Conservation (phyloP, 2,888 invertebrate species). For the Gryllus longicercus region DNA sequence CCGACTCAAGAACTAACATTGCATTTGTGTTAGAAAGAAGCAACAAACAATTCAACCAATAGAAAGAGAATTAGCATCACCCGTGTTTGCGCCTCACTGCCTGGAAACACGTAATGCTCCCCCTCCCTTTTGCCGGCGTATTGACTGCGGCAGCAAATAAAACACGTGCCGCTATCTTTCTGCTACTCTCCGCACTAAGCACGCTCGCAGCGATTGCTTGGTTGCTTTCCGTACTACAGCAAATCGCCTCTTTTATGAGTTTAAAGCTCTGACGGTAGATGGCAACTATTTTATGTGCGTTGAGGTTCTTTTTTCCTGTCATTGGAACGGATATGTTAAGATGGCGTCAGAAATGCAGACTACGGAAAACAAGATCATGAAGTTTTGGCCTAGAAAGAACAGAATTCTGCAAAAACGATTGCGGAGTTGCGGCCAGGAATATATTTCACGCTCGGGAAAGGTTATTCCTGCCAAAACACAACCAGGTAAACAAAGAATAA, state of each 20-base stretch:
- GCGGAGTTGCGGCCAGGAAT: conserved; percentile 49
- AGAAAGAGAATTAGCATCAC: no score
- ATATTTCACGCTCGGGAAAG: conserved; percentile 52
- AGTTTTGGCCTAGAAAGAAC: conserved; percentile 48
- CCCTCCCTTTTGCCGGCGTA: background rate
- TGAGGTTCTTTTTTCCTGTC: conserved; percentile 30
- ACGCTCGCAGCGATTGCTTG: conserved; percentile 17
- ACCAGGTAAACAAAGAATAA: conserved; percentile 42
- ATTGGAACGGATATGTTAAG: conserved; percentile 40
- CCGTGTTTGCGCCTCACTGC: no score
- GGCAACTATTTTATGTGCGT: conserved; percentile 23
- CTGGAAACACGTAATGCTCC: no score
- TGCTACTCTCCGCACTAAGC: conserved; percentile 10
- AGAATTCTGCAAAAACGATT: conserved; percentile 51
- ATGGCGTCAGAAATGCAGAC: conserved; percentile 50
- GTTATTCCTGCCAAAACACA: conserved; percentile 52
- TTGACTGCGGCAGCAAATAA: conserved; percentile 9
- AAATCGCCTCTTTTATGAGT: conserved; percentile 11
- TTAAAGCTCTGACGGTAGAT: conserved; percentile 24
- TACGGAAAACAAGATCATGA: conserved; percentile 42
- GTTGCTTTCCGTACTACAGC: conserved; percentile 8
- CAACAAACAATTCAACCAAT: no score
- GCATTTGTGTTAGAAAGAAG: no score
- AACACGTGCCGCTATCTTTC: conserved; percentile 17
- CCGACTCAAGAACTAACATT: no score